Conservation (phyloP, 2,888 invertebrate species). For the Chaetoderma sp. region DNA sequence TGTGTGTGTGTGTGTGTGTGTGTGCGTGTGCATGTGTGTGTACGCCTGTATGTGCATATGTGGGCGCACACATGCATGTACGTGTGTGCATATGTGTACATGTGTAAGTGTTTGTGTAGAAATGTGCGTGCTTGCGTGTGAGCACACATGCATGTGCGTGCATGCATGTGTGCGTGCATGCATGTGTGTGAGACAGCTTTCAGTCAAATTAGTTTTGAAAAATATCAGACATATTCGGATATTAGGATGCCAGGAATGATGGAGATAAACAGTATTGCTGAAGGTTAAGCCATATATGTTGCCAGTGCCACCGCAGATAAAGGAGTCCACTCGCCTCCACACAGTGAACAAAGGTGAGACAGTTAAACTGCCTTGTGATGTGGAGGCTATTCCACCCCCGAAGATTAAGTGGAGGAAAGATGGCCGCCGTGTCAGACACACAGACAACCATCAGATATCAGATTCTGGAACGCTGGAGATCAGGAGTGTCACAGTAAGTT, state of each 20-base stretch:
- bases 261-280: no score
- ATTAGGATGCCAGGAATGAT: no score
- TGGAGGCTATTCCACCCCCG: conserved; percentile 67
- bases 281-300: no score
- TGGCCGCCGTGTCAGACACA: conserved; percentile 43
- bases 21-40: neutral
- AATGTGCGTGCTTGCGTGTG: no score
- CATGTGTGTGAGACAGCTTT: no score
- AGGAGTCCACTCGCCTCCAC: conserved; percentile 45
- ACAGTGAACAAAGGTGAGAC: conserved; percentile 58
- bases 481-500: conserved; percentile 38
- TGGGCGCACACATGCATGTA: no score
- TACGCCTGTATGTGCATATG: neutral
- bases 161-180: no score
- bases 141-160: no score
- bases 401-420: conserved; percentile 67
- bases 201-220: no score
- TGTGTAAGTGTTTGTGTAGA: no score
- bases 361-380: conserved; percentile 57
- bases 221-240: no score
- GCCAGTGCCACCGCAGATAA: conserved; percentile 66
- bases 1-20: neutral
- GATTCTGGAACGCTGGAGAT: conserved; percentile 42
- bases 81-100: no score
- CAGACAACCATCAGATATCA: conserved; percentile 32